Evolutionary conservation across 2,888 invertebrate genomes (phyloP).

Genomic region (Ceramica pisi): DNA sequence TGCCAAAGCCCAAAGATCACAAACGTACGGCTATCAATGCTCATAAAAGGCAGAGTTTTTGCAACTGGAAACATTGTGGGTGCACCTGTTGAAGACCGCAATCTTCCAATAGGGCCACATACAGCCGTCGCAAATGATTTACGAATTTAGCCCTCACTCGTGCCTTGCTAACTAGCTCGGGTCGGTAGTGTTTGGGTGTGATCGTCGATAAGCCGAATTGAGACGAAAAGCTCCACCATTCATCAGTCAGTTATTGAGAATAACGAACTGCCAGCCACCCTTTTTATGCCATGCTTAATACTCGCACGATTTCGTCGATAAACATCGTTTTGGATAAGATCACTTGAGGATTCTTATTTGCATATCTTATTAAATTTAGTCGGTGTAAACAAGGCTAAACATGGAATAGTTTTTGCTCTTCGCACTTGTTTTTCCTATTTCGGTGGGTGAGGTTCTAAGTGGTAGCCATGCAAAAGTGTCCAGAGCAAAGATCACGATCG

Average conservation of each 20-base stretch:
- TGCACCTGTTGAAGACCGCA: slow-evolving; percentile 81
- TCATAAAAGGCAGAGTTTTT: slow-evolving; percentile 81
- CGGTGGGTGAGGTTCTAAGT: slow-evolving; percentile 14
- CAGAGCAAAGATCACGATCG: slow-evolving; percentile 59
- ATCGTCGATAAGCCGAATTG: slow-evolving; percentile 89
- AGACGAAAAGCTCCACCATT: slow-evolving; percentile 87
- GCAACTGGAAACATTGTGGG: slow-evolving; percentile 79
- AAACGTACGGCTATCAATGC: slow-evolving; percentile 72
- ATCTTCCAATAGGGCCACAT: slow-evolving; percentile 81
- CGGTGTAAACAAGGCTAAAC: slow-evolving; percentile 52
- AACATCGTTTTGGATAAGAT: slow-evolving; percentile 75
- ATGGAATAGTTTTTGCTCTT: slow-evolving; percentile 55
- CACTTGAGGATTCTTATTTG: slow-evolving; percentile 71
- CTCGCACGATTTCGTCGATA: slow-evolving; percentile 80
- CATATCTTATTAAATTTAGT: slow-evolving; percentile 69
- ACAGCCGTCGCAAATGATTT: slow-evolving; percentile 87
- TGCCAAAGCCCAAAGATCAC: slow-evolving; percentile 71
- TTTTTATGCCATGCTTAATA: slow-evolving; percentile 82
- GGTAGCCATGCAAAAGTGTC: slow-evolving; percentile 33
- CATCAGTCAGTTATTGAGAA: slow-evolving; percentile 89
- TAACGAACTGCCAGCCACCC: slow-evolving; percentile 83
- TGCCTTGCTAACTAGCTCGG: slow-evolving; percentile 84
- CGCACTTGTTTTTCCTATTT: slow-evolving; percentile 47
- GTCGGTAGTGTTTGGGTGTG: slow-evolving; percentile 80
- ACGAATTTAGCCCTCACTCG: slow-evolving; percentile 77